A percentile compares a stretch with the other conserved stretches of the same genome.
Evolutionary conservation across 2,113 vertebrate species (phyloP).

Genomic region (Plotosus lineatus): DNA sequence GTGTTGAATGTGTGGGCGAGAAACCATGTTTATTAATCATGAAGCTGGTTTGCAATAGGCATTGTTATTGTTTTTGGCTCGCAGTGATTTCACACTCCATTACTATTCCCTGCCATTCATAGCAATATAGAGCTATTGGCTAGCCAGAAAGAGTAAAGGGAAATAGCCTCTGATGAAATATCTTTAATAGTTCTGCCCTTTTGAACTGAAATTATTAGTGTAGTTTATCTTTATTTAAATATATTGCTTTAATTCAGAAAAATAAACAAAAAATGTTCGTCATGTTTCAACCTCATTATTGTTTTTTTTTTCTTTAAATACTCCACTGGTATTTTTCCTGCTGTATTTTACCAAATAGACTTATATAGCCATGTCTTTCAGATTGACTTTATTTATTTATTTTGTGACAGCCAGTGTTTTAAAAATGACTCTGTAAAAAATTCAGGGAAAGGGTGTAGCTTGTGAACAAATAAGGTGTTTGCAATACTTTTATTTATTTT

Average conservation of each 20-base stretch:
- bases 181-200: constrained; percentile 7
- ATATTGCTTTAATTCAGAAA: background rate
- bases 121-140: background rate
- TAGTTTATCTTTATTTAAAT: constrained; percentile 1
- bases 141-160: background rate
- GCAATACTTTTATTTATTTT: background rate
- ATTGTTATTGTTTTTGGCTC: constrained; percentile 33
- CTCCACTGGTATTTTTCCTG: background rate
- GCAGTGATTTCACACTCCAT: constrained; percentile 40
- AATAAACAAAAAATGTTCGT: background rate
- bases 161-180: background rate
- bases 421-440: background rate
- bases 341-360: background rate
- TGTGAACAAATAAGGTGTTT: background rate
- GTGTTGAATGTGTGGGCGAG: background rate
- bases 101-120: constrained; percentile 38
- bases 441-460: no score
- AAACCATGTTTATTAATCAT: constrained; percentile 35
- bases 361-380: background rate
- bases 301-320: background rate
- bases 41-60: constrained; percentile 27
- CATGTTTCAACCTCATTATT: background rate
- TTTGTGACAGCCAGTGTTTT: background rate
- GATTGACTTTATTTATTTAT: background rate
- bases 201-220: constrained; percentile 14